These are phyloP conservation scores for Crotalus horridus DNA, from an alignment of 2,113 vertebrate genomes.

Conservation along the genomic window DNA sequence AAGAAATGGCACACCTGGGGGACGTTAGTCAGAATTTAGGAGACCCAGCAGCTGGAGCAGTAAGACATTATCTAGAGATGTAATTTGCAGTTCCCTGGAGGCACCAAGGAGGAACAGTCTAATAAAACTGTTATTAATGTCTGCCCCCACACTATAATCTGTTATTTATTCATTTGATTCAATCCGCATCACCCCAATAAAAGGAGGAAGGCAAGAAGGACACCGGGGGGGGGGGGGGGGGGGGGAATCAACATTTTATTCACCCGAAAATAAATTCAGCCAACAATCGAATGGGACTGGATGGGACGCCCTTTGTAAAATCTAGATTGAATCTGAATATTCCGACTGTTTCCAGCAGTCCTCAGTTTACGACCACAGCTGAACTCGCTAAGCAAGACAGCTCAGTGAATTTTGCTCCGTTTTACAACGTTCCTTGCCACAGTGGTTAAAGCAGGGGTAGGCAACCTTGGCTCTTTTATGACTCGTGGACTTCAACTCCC, in stretches of 20 bases:
- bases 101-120: neutral
- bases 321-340: neutral
- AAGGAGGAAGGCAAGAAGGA: constrained; percentile 10
- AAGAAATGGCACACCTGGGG: neutral
- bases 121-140: neutral
- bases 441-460: too few species aligned
- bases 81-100: neutral
- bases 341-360: constrained; percentile 10
- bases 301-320: neutral
- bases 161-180: constrained; percentile 2
- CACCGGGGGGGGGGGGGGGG: too few species aligned
- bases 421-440: too few species aligned
- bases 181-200: neutral
- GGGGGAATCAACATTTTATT: constrained; percentile 7
- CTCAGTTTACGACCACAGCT: too few species aligned
- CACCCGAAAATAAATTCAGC: constrained; percentile 15
- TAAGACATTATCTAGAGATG: neutral
- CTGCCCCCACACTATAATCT: neutral
- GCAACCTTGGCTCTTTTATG: too few species aligned
- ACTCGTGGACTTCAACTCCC: too few species aligned
- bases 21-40: neutral
- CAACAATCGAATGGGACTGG: constrained; percentile 16
- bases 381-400: too few species aligned
- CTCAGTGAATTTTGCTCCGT: too few species aligned
- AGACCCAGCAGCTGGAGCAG: neutral